Evolutionary conservation across 2,797 vertebrate genomes (phyloP), one percentile per base, ranked within the genome.

Genomic region (Choloepus didactylus): DNA sequence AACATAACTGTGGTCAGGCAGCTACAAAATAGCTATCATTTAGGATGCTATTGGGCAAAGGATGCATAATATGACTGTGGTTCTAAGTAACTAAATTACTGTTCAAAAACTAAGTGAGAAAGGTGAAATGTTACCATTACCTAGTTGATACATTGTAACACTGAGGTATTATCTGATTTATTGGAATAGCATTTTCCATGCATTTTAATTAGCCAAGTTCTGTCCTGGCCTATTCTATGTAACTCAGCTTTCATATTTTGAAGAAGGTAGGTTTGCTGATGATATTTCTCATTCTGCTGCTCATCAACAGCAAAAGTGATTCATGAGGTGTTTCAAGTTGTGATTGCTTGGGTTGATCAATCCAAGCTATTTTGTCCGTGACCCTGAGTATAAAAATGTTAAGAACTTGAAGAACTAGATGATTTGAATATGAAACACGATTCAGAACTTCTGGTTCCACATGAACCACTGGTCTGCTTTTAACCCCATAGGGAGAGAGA

Each of bases 21-120:
- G 56, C 94, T 75, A 82, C 72, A 94, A 98, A 98, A 96, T 91
- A 84, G 62, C 92, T 72, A 38, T 94, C 80, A 72, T 93, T 97
- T 96, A 96, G 46, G 91, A 89, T 92, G 86, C 87, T 87, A 2
- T 94, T 96, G 62, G 66, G 23, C 41, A 87, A 97, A 79, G 88
- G 49, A 64, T 96, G 31, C 44, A 95, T 93, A 95, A 93, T 92
- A 31, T 62, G 54, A 84, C 25, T 64, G 11, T 94, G 93, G 69
- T 89, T 86, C 72, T n/a, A 75, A 97, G 59, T 70, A 94, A 89
- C 93, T 97, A 89, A 92, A 60, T 97, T 95, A 44, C 60, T 64
- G 59, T 87, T 96, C 88, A 90, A 93, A 96, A 97, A 96, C 59
- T 73, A 88, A 84, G 67, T 6, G 29, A 96, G 85, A 62, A 92